Percentiles rank a stretch among this genome's conserved stretches.
Conservation (phyloP, 2,113 vertebrate species). For the Sterna hirundo region DNA sequence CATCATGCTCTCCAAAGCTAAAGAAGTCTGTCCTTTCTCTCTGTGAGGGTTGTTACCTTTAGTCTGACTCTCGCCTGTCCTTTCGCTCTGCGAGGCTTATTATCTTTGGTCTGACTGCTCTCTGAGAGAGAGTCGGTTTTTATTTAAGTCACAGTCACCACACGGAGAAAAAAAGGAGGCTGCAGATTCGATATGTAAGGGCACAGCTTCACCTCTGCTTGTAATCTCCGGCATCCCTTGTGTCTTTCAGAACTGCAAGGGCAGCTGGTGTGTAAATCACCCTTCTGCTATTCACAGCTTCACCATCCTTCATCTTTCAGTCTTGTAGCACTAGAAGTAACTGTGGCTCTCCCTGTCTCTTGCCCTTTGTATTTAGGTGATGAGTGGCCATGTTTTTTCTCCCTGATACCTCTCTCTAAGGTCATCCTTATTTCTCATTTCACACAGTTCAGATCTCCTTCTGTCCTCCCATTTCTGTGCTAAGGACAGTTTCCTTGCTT, state of each 20-base stretch:
- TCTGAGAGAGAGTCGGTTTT: not conserved
- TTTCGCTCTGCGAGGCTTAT: not conserved
- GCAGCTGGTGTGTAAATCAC: not conserved
- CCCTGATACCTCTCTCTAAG: not conserved
- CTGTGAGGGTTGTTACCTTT: not conserved
- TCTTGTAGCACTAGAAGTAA: not conserved
- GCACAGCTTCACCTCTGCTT: not conserved
- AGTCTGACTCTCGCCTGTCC: not conserved
- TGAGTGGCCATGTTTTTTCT: not conserved
- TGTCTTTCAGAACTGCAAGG: not conserved
- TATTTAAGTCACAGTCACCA: not conserved
- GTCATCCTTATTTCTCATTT: not conserved
- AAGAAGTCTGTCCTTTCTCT: not conserved
- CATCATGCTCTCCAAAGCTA: not conserved
- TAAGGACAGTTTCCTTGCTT: not conserved
- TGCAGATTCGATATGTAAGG: not conserved
- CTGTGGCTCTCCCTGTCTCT: not conserved
- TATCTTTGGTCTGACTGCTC: not conserved
- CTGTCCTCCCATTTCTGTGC: not conserved
- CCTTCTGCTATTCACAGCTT: not conserved
- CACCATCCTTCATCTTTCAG: not conserved
- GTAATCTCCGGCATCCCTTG: not conserved
- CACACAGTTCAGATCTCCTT: not conserved
- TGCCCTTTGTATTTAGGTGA: not conserved
- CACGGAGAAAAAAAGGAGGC: not conserved